Evolutionary conservation across 2,113 vertebrate genomes (phyloP), one percentile per base, ranked within the genome.

Genomic region (Turnix velox): DNA sequence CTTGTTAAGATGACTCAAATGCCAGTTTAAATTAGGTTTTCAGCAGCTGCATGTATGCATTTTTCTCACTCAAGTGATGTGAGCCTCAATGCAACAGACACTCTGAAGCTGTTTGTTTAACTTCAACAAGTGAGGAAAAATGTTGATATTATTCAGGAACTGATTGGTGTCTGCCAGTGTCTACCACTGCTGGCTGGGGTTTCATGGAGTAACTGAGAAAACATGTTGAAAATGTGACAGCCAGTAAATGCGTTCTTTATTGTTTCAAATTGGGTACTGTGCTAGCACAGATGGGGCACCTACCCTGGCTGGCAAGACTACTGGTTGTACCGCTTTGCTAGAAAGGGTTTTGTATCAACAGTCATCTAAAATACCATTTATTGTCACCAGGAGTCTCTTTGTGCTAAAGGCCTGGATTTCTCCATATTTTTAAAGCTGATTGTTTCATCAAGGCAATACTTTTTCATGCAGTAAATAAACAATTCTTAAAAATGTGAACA

Each of bases 171-270:
- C 87, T 87, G 87, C 66, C 73, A 84, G 18, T 89, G 68, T 55
- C 57, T 69, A 43, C 57, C 57, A 72, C 43, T 73, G 18, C 61
- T 94, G 87, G 73, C 77, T 89, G 28, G 48, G 66, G 12, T 33
- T 68, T 87, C 77, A 81, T 51, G 48, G 52, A 84, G 63, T 46
- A 87, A 57, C 65, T 66, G 84, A 92, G 91, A 48, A 87, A 93
- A 91, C 23, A 48, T 20, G 55, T 61, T 89, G 87, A 67, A 93
- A 93, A 91, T 81, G 73, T 93, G 87, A 72, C 77, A 94, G 81
- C 14, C 74, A 89, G 61, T 23, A 66, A 91, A 63, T 0, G 0
- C 4, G 4, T 43, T 72, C 40, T 62, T 65, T 48, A 96, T 51
- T 51, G 77, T 61, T 87, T 77, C 52, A 65, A 27, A 87, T 4